Conservation (phyloP, 2,888 invertebrate species). For the Morpho deidamia region DNA sequence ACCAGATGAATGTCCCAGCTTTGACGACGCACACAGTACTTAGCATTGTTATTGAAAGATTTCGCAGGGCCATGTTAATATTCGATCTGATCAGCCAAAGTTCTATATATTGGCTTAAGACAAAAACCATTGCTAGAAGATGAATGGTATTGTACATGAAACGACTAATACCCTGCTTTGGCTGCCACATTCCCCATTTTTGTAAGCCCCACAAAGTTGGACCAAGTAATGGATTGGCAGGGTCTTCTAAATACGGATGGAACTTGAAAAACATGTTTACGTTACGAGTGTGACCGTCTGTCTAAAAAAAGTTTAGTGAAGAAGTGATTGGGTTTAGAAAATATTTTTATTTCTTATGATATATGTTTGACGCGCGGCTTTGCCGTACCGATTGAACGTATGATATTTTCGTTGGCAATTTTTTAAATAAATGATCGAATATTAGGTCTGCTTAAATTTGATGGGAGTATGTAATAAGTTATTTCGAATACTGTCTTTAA, state of each 20-base stretch:
- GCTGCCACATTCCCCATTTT: constrained; percentile 50
- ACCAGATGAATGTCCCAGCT: constrained; percentile 46
- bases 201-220: constrained; percentile 46
- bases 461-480: too few relatives aligned
- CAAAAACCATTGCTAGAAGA: constrained; percentile 40
- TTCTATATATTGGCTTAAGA: constrained; percentile 54
- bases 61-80: constrained; percentile 47
- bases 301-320: neutral
- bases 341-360: neutral
- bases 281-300: neutral
- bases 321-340: neutral
- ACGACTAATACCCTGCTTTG: constrained; percentile 27
- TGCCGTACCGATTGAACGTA: too few relatives aligned
- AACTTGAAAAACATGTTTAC: constrained; percentile 17
- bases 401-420: too few relatives aligned
- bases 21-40: constrained; percentile 56
- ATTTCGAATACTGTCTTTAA: too few relatives aligned
- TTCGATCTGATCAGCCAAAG: constrained; percentile 49
- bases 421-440: too few relatives aligned
- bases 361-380: neutral
- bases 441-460: too few relatives aligned
- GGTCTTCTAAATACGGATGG: constrained; percentile 32
- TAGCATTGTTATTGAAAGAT: constrained; percentile 55
- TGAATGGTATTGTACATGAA: constrained; percentile 40
- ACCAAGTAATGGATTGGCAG: constrained; percentile 40